phyloP scores from a whole-genome alignment of 2,797 vertebrate genomes.

The Sparus aurata region DNA sequence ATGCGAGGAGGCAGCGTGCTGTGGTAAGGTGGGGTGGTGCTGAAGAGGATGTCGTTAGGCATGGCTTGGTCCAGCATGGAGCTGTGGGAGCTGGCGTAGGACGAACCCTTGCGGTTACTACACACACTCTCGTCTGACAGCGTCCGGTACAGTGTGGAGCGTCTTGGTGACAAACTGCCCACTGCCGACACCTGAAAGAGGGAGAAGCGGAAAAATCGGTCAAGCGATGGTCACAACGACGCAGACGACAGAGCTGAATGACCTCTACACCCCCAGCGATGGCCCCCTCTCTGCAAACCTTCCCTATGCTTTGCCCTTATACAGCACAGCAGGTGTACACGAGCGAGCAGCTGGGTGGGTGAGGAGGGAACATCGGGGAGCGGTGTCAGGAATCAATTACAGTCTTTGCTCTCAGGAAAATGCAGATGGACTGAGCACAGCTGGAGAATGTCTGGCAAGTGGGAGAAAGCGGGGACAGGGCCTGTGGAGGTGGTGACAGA shows the following conservation, averaged over 20 bases:
- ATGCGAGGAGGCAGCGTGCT: slow-evolving; percentile 92
- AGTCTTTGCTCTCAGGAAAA: slow-evolving; percentile 61
- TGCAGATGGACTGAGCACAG: slow-evolving; percentile 68
- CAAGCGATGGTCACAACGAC: slow-evolving; percentile 18
- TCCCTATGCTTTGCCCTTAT: slow-evolving; percentile 15
- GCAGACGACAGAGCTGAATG: not conserved
- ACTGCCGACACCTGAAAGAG: slow-evolving; percentile 86
- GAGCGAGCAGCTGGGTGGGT: slow-evolving; percentile 50
- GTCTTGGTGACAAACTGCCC: slow-evolving; percentile 89
- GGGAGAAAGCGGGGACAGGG: slow-evolving; percentile 40
- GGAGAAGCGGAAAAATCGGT: slow-evolving; percentile 27
- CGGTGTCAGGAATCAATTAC: slow-evolving; percentile 73
- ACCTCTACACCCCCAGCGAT: not conserved
- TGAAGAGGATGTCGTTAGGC: slow-evolving; percentile 97
- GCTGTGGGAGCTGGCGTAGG: slow-evolving; percentile 92
- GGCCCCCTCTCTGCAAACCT: not conserved
- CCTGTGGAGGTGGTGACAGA: slow-evolving; percentile 65
- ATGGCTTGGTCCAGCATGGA: slow-evolving; percentile 94
- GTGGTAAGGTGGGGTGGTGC: slow-evolving; percentile 94
- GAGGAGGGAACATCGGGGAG: slow-evolving; percentile 51
- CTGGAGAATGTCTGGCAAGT: slow-evolving; percentile 64
- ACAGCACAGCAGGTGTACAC: slow-evolving; percentile 45
- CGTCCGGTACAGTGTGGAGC: slow-evolving; percentile 90
- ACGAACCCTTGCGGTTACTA: slow-evolving; percentile 92
- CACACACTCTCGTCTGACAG: slow-evolving; percentile 97